Conservation (phyloP, 2,888 invertebrate species). For the Apoda limacodes region DNA sequence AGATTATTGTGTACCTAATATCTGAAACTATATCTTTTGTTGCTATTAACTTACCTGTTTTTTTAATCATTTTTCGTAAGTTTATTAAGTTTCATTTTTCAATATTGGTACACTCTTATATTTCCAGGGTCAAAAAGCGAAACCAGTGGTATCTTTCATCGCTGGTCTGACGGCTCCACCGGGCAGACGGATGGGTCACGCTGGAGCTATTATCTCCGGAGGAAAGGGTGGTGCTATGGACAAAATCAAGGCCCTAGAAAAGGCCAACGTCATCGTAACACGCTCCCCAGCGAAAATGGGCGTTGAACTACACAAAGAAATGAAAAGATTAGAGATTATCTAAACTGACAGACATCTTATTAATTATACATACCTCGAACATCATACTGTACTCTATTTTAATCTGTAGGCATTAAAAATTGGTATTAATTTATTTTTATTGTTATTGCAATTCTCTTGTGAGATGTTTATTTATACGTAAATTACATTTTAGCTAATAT, state of each 20-base stretch:
- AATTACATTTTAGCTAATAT: too few species aligned
- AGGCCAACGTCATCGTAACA: conserved; percentile 94
- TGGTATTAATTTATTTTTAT: too few species aligned
- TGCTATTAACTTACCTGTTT: neutral
- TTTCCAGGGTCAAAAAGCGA: conserved; percentile 84
- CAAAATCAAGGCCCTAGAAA: conserved; percentile 95
- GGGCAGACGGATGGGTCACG: conserved; percentile 98
- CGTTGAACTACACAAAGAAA: conserved; percentile 86
- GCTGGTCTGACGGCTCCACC: conserved; percentile 99
- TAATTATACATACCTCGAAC: neutral
- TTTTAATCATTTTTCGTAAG: neutral
- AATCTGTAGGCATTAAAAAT: too few species aligned
- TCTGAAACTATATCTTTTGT: too few species aligned
- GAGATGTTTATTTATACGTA: too few species aligned
- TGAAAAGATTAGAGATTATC: conserved; percentile 81
- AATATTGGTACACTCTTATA: neutral
- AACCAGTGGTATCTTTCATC: conserved; percentile 99
- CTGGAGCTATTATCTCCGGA: conserved; percentile 98
- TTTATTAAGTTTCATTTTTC: too few species aligned
- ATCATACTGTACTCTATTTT: conserved; percentile 26
- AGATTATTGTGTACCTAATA: too few species aligned
- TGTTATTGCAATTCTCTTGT: too few species aligned
- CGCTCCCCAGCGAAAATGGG: conserved; percentile 98
- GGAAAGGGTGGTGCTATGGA: conserved; percentile 98
- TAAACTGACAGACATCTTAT: conserved; percentile 31